Base-by-base conservation (phyloP, 2,888 invertebrate species). In the Eupeodes luniger region DNA sequence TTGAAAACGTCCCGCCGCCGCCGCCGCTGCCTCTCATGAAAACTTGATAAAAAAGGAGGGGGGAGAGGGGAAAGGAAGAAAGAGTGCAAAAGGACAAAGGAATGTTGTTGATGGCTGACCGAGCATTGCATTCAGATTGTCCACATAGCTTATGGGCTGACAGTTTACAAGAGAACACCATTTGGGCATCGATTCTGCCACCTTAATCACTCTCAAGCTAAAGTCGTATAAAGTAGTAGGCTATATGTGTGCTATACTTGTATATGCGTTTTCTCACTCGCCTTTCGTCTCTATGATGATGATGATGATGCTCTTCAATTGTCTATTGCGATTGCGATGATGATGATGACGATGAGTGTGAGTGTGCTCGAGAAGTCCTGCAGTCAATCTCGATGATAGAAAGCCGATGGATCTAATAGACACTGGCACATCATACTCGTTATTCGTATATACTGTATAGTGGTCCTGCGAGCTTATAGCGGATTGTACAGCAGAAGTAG, bases 101-200 rank as follows among this genome's bases (percentile, higher is more conserved):
- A 64, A 78, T 57, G 55, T 72, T 59, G 72, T 75, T 85, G 66
- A 88, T 85, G 74, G 59, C 62, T 36, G 66, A 67, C 57, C 53
- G 51, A 78, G 67, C 62, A 67, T 51, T 72, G 72, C 77, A 83
- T 81, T 79, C 78, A 57, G 47, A 53, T 62, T 77, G 77, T 78
- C 74, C 77, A 78, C 74, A 69, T 80, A 78, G 81, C 78, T 84
- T 80, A 78, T 47, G 72, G 67, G 44, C 61, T 84, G 88, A 88
- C 88, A 88, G 36, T 59, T 85, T 81, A 88, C 88, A 88, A 77
- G 88, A 78, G 75, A 88, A 88, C 69, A 78, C 67, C 80, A 88
- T 88, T 88, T 77, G 69, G 76, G 51, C 77, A 78, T 70, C 53
- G 61, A 61, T 77, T 81, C 55, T 77, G 40, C 67, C 84, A 85